Evolutionary conservation across 2,113 vertebrate genomes (phyloP).

Genomic region (Eira barbara): DNA sequence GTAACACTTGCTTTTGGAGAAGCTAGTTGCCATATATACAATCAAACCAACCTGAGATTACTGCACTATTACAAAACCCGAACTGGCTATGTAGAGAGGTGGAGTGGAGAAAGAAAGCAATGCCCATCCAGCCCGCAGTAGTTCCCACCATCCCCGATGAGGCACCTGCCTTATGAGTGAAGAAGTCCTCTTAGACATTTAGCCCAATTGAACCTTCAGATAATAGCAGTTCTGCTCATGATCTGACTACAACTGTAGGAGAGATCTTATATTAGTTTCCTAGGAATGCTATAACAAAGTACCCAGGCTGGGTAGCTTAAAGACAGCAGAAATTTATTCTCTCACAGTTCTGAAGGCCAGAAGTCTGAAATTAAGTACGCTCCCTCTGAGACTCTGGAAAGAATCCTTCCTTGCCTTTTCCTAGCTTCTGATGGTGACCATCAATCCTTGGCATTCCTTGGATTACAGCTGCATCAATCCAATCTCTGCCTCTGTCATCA

Average conservation of each 20-base stretch:
- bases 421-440: neutral
- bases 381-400: neutral
- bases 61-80: neutral
- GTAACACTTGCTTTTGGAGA: neutral
- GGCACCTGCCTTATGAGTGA: neutral
- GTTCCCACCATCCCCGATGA: neutral
- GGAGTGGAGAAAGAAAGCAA: neutral
- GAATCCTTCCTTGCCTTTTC: neutral
- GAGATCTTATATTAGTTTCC: neutral
- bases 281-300: neutral
- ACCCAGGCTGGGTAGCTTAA: neutral
- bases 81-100: neutral
- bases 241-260: neutral
- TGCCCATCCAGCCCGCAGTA: neutral
- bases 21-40: neutral
- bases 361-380: neutral
- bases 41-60: neutral
- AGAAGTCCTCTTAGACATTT: neutral
- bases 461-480: neutral
- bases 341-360: neutral
- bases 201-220: neutral
- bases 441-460: neutral
- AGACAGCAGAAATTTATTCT: neutral
- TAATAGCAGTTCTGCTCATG: neutral
- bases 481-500: neutral